phyloP scores from a whole-genome alignment of 2,113 vertebrate genomes.

The Stigmatopora argus region DNA sequence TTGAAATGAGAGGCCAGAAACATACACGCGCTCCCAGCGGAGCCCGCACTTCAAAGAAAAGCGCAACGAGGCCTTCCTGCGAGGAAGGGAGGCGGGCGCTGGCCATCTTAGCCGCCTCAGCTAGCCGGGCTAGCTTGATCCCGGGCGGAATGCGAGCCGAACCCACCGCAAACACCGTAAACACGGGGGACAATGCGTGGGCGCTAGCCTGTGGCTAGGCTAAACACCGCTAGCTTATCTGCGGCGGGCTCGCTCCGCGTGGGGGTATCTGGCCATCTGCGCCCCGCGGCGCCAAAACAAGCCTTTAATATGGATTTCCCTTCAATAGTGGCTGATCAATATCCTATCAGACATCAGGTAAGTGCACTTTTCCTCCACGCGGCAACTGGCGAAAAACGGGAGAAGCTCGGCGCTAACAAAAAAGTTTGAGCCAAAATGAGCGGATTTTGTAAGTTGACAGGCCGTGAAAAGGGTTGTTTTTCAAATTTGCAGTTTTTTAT shows the following conservation, averaged over 20 bases:
- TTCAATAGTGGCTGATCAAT: constrained; percentile 50
- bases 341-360: constrained; percentile 50
- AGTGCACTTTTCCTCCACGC: constrained; percentile 29
- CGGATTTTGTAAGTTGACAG: no score
- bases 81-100: constrained; percentile 54
- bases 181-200: constrained; percentile 55
- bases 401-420: not conserved
- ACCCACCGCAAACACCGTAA: constrained; percentile 43
- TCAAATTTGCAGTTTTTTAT: no score
- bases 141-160: constrained; percentile 58
- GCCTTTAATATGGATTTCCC: constrained; percentile 60
- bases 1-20: constrained; percentile 73
- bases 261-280: constrained; percentile 56
- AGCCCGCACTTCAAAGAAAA: constrained; percentile 60
- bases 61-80: constrained; percentile 64
- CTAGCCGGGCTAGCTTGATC: constrained; percentile 51
- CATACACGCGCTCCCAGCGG: constrained; percentile 50
- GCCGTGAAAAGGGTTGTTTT: no score
- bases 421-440: no score
- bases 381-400: not conserved
- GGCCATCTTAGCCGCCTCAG: constrained; percentile 4
- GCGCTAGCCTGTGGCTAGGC: constrained; percentile 63
- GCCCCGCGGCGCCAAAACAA: constrained; percentile 57
- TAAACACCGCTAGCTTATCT: constrained; percentile 62
- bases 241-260: constrained; percentile 18